Conservation (phyloP, 2,797 vertebrate species). For the Anniella stebbinsi region DNA sequence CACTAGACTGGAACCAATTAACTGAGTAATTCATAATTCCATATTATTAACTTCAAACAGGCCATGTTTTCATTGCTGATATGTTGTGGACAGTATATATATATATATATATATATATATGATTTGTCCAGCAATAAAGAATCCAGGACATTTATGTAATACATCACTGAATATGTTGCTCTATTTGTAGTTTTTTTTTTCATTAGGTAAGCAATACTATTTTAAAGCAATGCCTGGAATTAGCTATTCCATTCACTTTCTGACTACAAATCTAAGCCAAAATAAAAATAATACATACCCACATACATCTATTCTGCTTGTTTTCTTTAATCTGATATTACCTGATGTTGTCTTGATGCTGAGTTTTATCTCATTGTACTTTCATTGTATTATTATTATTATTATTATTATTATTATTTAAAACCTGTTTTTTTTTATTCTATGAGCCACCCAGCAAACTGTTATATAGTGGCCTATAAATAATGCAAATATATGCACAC, state of each 20-base stretch:
- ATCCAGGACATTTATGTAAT: slow-evolving; percentile 17
- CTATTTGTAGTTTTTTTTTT: neutral
- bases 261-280: neutral
- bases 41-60: slow-evolving; percentile 75
- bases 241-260: neutral
- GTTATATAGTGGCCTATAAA: neutral
- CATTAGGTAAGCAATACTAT: neutral
- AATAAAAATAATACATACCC: neutral
- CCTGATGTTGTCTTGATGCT: neutral
- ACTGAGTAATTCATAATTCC: slow-evolving; percentile 74
- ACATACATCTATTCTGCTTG: neutral
- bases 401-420: neutral
- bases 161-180: neutral
- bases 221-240: slow-evolving; percentile 13
- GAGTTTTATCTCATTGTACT: neutral
- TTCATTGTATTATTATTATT: neutral
- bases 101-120: too few relatives aligned
- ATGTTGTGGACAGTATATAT: slow-evolving; percentile 52
- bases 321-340: neutral
- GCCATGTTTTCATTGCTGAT: slow-evolving; percentile 46
- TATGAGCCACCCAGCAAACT: neutral
- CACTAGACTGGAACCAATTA: slow-evolving; percentile 77
- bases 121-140: slow-evolving; percentile 16
- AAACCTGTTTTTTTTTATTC: neutral
- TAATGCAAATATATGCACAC: neutral